Percentiles rank a stretch among this genome's conserved stretches.
Conservation (phyloP, 2,797 vertebrate species). For the Dallia pectoralis region DNA sequence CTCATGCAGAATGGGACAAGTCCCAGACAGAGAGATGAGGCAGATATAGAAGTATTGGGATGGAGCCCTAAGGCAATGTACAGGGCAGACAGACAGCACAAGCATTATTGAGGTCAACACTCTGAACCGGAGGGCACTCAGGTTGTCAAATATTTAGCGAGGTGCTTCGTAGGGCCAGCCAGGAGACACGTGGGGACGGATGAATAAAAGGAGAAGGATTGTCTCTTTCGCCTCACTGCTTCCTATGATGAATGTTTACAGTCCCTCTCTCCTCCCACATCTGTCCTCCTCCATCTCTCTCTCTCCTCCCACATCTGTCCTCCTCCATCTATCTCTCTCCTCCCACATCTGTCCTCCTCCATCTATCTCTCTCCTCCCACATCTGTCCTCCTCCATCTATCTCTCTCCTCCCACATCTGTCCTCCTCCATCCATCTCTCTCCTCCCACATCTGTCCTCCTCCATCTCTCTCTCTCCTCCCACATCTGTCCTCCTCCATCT, state of each 20-base stretch:
- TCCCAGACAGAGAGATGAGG: background rate
- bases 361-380: background rate
- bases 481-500: background rate
- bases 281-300: background rate
- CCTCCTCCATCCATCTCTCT: background rate
- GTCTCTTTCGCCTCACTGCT: conserved; percentile 74
- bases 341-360: background rate
- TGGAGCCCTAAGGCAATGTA: conserved; percentile 34
- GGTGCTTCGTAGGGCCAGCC: conserved; percentile 63
- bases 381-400: background rate
- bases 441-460: too few relatives aligned
- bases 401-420: background rate
- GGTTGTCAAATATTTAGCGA: conserved; percentile 77
- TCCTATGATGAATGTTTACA: conserved; percentile 57
- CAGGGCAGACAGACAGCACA: conserved; percentile 42
- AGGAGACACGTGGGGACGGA: conserved; percentile 57
- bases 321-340: background rate
- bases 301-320: too few relatives aligned
- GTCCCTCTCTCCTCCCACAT: conserved; percentile 1
- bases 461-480: background rate
- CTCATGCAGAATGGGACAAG: background rate
- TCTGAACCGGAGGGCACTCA: conserved; percentile 50
- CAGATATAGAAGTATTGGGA: conserved; percentile 8
- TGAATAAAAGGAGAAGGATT: conserved; percentile 72
- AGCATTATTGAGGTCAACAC: conserved; percentile 54